Evolutionary conservation across 2,113 vertebrate genomes (phyloP).

Genomic region (Pogonocichla stellata): DNA sequence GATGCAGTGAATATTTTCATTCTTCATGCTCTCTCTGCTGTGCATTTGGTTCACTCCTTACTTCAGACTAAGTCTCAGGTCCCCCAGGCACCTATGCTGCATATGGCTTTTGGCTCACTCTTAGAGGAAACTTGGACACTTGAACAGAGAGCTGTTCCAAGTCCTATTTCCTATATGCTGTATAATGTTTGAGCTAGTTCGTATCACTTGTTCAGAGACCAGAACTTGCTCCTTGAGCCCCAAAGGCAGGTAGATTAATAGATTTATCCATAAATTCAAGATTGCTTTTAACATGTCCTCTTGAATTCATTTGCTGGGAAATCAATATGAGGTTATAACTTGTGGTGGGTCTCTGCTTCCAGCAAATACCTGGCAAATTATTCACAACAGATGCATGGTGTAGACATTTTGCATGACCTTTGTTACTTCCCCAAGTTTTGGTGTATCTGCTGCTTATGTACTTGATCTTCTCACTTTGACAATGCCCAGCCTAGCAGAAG

Average conservation of each 20-base stretch:
- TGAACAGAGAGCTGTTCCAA: not conserved
- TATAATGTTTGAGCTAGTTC: not conserved
- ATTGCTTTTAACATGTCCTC: not conserved
- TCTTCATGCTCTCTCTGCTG: not conserved
- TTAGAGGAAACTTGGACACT: slow-evolving; percentile 18
- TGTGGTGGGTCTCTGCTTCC: not conserved
- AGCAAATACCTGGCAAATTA: not conserved
- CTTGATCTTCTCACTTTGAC: not conserved
- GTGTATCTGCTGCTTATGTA: not conserved
- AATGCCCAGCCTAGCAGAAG: not conserved
- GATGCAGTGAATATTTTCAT: not conserved
- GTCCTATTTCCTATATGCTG: not conserved
- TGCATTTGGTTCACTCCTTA: not conserved
- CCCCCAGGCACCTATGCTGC: not conserved
- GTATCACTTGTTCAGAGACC: slow-evolving; percentile 10
- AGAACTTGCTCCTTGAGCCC: not conserved
- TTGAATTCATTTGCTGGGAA: not conserved
- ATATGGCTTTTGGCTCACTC: not conserved
- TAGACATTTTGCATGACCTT: not conserved
- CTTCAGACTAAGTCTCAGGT: not conserved
- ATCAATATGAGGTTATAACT: not conserved
- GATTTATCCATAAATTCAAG: not conserved
- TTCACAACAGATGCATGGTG: not conserved
- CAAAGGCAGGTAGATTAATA: not conserved
- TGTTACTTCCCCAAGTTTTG: not conserved